phyloP scores from a whole-genome alignment of 2,888 invertebrate species.

The Lycaena phlaeas region DNA sequence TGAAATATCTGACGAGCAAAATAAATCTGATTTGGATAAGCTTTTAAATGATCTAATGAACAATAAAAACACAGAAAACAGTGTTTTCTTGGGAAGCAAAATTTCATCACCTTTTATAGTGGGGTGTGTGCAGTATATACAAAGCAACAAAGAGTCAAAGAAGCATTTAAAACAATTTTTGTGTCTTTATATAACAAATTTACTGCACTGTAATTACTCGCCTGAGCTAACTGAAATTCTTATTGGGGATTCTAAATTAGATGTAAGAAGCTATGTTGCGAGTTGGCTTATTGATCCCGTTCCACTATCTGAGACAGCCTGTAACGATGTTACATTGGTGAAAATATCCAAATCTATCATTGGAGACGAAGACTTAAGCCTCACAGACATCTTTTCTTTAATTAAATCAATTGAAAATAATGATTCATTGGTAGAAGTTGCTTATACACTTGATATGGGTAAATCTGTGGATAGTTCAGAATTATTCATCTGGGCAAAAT shows the following conservation, averaged over 20 bases:
- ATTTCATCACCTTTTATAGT: constrained; percentile 55
- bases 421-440: constrained; percentile 30
- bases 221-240: constrained; percentile 63
- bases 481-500: constrained; percentile 53
- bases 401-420: constrained; percentile 30
- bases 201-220: constrained; percentile 74
- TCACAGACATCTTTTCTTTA: constrained; percentile 42
- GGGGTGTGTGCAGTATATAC: constrained; percentile 51
- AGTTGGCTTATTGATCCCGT: constrained; percentile 58
- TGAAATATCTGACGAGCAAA: constrained; percentile 44
- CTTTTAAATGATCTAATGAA: constrained; percentile 54
- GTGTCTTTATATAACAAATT: constrained; percentile 61
- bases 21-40: constrained; percentile 39
- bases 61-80: constrained; percentile 38
- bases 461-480: constrained; percentile 42
- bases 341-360: constrained; percentile 57
- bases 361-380: constrained; percentile 32
- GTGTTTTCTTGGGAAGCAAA: constrained; percentile 49
- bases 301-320: constrained; percentile 37
- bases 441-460: constrained; percentile 33
- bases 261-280: constrained; percentile 61
- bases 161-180: constrained; percentile 50
- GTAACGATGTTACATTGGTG: constrained; percentile 37
- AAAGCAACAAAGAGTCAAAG: constrained; percentile 41
- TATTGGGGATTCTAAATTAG: constrained; percentile 56